Evolutionary conservation across 2,888 invertebrate genomes (phyloP), one percentile per base, ranked within the genome.

Genomic region (Tortricodes alternella): DNA sequence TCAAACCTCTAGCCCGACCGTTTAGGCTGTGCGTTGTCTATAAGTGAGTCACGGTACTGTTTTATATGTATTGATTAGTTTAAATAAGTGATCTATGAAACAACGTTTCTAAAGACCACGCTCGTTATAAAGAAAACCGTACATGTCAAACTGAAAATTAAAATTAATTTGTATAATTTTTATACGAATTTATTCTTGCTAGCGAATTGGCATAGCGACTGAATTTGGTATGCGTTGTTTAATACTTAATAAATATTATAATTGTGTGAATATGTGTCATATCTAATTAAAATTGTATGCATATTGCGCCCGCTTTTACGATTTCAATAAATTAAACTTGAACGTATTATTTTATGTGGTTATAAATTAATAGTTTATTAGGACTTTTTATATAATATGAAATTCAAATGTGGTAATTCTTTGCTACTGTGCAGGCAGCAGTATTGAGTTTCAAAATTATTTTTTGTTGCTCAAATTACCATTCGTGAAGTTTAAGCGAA

Each of bases 181-280:
- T n/a, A n/a, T n/a, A n/a, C 15, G 23, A 34, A 8, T 44, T 5
- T 32, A 29, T 48, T 16, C n/a, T 29, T 50, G 56, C 56, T 50
- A 58, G 83, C 80, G 82, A 80, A 78, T 76, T 74, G 63, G 82
- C 80, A 53, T 70, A 71, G 85, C 85, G 81, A 81, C 63, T 65
- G 66, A 43, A 29, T 46, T 19, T 55, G 48, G 48, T 55, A 34
- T 55, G 46, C 24, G 39, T 48, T 53, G 34, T 13, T 39, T 18
- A 29, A 48, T 44, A 43, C 11, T 29, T 32, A n/a, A n/a, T n/a
- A 35, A 27, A 18, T 44, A 44, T 44, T 37, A 49, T 44, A 37
- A 55, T 23, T 49, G 41, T 49, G 49, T 50, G 56, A 56, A 32
- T 56, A 23, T 37, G 35, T 35, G 27, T 55, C 24, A 41, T 35